Evolutionary conservation across 1,140 invertebrate species (phyloP).

Genomic region (Aricia agestis): DNA sequence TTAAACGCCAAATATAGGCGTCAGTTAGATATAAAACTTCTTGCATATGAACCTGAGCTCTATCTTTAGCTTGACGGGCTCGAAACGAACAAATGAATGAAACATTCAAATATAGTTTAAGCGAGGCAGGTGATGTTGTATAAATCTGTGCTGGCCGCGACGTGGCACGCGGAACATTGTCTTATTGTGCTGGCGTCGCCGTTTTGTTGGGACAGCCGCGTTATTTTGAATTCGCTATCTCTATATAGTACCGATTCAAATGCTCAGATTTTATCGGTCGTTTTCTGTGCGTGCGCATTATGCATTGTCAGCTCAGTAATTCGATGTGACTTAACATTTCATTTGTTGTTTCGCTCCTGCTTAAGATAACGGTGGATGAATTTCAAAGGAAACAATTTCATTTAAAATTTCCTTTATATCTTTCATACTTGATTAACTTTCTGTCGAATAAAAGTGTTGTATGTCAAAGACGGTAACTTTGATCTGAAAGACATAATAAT

Average conservation of each 20-base stretch:
- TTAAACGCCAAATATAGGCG: too few relatives aligned
- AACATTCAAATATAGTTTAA: conserved; percentile 39
- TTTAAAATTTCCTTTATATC: neutral
- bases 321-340: conserved; percentile 21
- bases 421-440: neutral
- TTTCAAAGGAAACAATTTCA: neutral
- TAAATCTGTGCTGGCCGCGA: conserved; percentile 50
- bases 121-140: conserved; percentile 50
- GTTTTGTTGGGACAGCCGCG: conserved; percentile 41
- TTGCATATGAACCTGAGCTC: too few relatives aligned
- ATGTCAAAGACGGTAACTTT: neutral
- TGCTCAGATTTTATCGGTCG: conserved; percentile 30
- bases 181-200: conserved; percentile 47
- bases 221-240: conserved; percentile 55
- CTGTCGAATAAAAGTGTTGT: neutral
- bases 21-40: too few relatives aligned
- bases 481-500: too few relatives aligned
- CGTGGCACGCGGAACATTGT: conserved; percentile 56
- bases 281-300: conserved; percentile 20
- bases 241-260: conserved; percentile 37
- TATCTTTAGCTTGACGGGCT: too few relatives aligned
- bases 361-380: conserved; percentile 9
- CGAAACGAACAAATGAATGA: conserved; percentile 40
- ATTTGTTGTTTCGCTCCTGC: neutral
- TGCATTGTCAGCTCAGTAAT: conserved; percentile 23